phyloP scores from a whole-genome alignment of 1,140 invertebrate species.

The Spodoptera litura region DNA sequence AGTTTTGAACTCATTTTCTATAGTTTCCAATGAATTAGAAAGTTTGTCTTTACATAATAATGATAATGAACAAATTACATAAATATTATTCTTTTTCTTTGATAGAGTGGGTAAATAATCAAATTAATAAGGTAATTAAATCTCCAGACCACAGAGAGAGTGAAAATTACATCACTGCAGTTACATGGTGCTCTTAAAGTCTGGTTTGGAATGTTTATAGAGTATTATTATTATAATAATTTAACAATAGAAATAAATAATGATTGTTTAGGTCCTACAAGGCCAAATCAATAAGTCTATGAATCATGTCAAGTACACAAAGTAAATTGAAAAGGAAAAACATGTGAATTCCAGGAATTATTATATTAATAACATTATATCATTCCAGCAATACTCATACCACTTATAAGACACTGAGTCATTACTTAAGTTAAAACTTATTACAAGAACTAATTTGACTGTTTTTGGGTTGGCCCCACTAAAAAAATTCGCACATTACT shows the following conservation, averaged over 20 bases:
- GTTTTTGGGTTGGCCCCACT: background rate
- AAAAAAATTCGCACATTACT: background rate
- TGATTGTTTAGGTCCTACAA: background rate
- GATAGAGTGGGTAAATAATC: background rate
- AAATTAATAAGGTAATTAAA: conserved; percentile 8
- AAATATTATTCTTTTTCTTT: background rate
- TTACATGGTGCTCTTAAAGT: background rate
- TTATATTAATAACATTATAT: background rate
- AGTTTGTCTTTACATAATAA: conserved; percentile 4
- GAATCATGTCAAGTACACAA: conserved; percentile 24
- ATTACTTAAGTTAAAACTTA: background rate
- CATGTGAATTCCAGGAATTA: background rate
- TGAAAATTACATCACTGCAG: background rate
- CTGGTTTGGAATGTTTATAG: background rate
- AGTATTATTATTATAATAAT: conserved; percentile 5
- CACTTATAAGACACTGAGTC: background rate
- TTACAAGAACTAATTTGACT: background rate
- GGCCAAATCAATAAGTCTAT: conserved; percentile 17
- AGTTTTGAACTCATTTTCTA: too few relatives aligned
- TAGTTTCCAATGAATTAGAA: background rate
- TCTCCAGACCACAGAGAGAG: background rate
- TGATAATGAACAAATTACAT: too few relatives aligned
- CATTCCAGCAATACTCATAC: background rate
- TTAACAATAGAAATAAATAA: conserved; percentile 4
- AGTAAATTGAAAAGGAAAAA: conserved; percentile 25